Evolutionary conservation across 2,113 vertebrate species (phyloP).

Genomic region (Salvelinus sp.): DNA sequence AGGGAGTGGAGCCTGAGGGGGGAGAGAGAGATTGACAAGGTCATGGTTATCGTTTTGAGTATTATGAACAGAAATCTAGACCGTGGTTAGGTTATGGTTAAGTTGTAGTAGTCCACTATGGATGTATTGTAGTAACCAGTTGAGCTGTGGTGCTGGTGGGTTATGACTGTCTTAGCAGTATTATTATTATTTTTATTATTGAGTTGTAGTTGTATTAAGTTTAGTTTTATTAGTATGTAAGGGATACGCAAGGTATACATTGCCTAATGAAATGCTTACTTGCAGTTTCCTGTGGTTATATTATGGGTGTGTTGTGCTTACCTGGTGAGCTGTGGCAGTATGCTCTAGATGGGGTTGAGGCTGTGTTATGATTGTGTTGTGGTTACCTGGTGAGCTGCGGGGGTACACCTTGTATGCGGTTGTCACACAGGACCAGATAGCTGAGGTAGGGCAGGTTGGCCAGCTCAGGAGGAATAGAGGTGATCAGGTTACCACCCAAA

Average conservation of each 20-base stretch:
- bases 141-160: not conserved
- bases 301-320: not conserved
- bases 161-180: not conserved
- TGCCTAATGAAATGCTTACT: too few relatives aligned
- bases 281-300: not conserved
- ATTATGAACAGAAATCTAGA: not conserved
- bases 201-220: too few relatives aligned
- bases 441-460: constrained; percentile 88
- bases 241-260: too few relatives aligned
- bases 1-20: constrained; percentile 85
- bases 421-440: constrained; percentile 95
- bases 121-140: not conserved
- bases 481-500: constrained; percentile 95
- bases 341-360: not conserved
- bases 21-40: not conserved
- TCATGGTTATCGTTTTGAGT: not conserved
- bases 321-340: not conserved
- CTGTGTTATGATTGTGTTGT: constrained; percentile 52
- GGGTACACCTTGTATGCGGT: constrained; percentile 95
- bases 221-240: too few relatives aligned
- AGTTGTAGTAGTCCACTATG: not conserved
- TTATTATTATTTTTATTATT: too few relatives aligned
- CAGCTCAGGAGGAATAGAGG: constrained; percentile 90
- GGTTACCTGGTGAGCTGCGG: constrained; percentile 68
- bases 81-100: not conserved